These are phyloP conservation scores for Ficedula albicollis DNA, from an alignment of 2,797 vertebrate genomes.

Conservation along the genomic window DNA sequence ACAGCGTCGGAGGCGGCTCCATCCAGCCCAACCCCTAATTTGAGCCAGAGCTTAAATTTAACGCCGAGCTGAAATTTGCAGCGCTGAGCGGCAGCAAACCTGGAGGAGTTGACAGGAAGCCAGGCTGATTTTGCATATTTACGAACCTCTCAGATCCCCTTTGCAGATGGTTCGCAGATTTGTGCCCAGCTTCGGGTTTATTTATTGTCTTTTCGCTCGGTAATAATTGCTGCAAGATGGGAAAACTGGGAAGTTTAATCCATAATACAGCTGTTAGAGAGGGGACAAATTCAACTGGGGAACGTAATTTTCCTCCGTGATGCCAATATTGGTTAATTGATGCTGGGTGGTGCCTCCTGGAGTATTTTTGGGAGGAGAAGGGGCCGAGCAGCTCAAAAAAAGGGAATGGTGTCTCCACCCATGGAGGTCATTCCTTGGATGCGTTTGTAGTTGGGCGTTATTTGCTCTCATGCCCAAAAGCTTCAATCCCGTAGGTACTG, in stretches of 20 bases:
- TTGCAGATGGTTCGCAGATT: neutral
- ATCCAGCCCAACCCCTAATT: neutral
- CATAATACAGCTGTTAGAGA: neutral
- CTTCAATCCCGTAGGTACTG: neutral
- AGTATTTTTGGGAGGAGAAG: neutral
- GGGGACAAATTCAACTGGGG: neutral
- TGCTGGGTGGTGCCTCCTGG: fast-evolving
- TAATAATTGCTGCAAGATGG: neutral
- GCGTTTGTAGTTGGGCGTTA: neutral
- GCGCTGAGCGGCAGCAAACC: neutral
- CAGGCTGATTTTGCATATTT: neutral
- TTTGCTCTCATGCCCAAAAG: neutral
- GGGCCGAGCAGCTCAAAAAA: neutral
- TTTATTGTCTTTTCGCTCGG: neutral
- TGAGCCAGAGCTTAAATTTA: neutral
- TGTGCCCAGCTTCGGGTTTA: neutral
- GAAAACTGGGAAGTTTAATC: neutral
- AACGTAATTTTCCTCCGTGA: neutral
- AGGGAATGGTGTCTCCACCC: neutral
- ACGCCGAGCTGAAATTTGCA: neutral
- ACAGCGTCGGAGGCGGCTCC: neutral
- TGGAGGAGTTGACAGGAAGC: constrained; percentile 7
- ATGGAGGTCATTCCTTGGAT: fast-evolving
- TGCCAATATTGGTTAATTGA: neutral
- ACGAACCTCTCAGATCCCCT: neutral